These are phyloP conservation scores for Dynastes tityus DNA, from an alignment of 2,888 invertebrate species.

Conservation along the genomic window DNA sequence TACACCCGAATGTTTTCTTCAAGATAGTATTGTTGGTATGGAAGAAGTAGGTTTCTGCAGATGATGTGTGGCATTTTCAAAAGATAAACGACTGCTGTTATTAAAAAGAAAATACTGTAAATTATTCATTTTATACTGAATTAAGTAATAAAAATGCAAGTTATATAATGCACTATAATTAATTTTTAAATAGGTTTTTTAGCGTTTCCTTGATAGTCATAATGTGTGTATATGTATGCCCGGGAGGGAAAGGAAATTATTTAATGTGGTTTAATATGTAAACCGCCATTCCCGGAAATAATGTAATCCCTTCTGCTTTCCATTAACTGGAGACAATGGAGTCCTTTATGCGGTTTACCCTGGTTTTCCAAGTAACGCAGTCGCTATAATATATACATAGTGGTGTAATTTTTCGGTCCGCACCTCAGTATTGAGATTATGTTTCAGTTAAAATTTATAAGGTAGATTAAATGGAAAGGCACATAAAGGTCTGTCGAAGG, in stretches of 20 bases:
- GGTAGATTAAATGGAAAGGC: constrained; percentile 7
- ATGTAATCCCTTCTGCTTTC: constrained; percentile 42
- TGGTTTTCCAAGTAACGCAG: constrained; percentile 12
- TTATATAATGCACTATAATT: constrained; percentile 14
- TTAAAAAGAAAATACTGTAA: no score
- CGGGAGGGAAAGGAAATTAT: constrained; percentile 35
- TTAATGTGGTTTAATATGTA: constrained; percentile 45
- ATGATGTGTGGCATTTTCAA: neutral
- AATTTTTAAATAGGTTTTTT: constrained; percentile 3
- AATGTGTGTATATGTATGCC: neutral
- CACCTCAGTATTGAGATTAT: constrained; percentile 1
- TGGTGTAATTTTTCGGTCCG: constrained; percentile 3
- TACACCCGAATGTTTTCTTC: constrained; percentile 44
- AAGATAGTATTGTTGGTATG: constrained; percentile 3
- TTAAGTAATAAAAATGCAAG: neutral
- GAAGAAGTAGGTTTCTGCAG: neutral
- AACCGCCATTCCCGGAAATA: constrained; percentile 34
- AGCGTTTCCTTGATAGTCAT: neutral
- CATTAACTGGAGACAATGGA: constrained; percentile 33
- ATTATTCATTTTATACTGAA: neutral
- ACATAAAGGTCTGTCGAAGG: constrained; percentile 10
- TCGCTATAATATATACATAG: constrained; percentile 2
- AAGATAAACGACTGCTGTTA: no score
- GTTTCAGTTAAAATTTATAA: constrained; percentile 7
- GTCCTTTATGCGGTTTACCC: constrained; percentile 39